These are phyloP conservation scores for Chrysochloris asiatica DNA, from an alignment of 2,113 vertebrate genomes.

Conservation along the genomic window DNA sequence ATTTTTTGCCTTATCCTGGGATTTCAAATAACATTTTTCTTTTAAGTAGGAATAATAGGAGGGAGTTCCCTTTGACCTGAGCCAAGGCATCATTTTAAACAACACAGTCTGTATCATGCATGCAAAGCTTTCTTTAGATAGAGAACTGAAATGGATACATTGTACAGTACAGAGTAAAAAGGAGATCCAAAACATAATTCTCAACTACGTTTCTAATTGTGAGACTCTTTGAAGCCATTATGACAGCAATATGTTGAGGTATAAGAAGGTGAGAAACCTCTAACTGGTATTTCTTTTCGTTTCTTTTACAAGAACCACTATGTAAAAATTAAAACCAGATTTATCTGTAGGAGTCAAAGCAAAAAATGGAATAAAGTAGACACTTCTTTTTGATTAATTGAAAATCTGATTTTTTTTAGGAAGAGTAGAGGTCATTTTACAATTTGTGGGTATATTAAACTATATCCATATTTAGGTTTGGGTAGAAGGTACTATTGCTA, in stretches of 20 bases:
- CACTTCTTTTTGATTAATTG: neutral
- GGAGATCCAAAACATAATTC: neutral
- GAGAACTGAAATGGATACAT: neutral
- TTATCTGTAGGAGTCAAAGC: conserved; percentile 34
- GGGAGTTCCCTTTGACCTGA: neutral
- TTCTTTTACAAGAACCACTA: conserved; percentile 15
- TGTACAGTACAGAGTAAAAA: too few relatives aligned
- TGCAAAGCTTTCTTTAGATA: neutral
- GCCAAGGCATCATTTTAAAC: conserved; percentile 19
- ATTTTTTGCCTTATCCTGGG: conserved; percentile 49
- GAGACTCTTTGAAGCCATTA: conserved; percentile 28
- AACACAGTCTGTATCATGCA: conserved; percentile 1
- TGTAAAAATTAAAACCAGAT: conserved; percentile 30
- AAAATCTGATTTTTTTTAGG: conserved; percentile 3
- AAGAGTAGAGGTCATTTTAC: neutral
- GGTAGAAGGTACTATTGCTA: neutral
- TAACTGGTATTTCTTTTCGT: neutral
- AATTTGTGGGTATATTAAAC: neutral
- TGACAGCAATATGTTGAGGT: neutral
- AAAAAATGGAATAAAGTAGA: conserved; percentile 59
- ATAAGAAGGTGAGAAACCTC: neutral
- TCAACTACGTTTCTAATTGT: conserved; percentile 1
- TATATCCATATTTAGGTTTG: neutral
- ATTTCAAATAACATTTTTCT: conserved; percentile 54
- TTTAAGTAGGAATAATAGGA: conserved; percentile 53